Evolutionary conservation across 2,113 vertebrate species (phyloP).

Genomic region (Marcusenius ussheri): DNA sequence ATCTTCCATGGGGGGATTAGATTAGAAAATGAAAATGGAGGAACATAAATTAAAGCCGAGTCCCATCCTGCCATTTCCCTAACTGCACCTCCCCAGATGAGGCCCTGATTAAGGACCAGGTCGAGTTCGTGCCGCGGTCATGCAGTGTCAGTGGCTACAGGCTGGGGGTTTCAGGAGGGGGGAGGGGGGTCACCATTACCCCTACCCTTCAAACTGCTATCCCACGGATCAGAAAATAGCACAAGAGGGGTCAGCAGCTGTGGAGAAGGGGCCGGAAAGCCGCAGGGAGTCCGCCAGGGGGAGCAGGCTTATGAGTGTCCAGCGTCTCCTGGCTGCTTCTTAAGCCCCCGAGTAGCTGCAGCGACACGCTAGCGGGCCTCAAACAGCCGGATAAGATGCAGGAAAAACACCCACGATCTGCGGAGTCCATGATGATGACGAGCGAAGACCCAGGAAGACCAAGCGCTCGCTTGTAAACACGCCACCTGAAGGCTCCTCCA

Average conservation of each 20-base stretch:
- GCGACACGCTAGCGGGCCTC: neutral
- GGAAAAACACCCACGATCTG: neutral
- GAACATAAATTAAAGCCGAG: neutral
- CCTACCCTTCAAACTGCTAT: neutral
- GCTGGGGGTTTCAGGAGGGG: neutral
- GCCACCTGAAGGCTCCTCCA: neutral
- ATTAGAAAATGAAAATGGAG: neutral
- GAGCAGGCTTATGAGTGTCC: no score
- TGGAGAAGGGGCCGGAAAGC: neutral
- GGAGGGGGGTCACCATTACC: neutral
- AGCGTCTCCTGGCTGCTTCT: no score
- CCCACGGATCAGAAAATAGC: neutral
- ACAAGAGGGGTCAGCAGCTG: conserved; percentile 8
- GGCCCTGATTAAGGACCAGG: neutral
- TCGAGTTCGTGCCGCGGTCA: conserved; percentile 1
- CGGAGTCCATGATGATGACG: neutral
- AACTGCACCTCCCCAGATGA: neutral
- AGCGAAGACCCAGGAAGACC: neutral
- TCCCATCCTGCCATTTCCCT: neutral
- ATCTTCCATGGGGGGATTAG: neutral
- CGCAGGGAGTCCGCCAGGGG: neutral
- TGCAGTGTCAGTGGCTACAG: neutral
- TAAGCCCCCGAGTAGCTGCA: neutral
- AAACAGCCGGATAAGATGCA: neutral
- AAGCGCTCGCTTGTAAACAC: neutral